phyloP scores from a whole-genome alignment of 2,113 vertebrate species.

The Pandion haliaetus region DNA sequence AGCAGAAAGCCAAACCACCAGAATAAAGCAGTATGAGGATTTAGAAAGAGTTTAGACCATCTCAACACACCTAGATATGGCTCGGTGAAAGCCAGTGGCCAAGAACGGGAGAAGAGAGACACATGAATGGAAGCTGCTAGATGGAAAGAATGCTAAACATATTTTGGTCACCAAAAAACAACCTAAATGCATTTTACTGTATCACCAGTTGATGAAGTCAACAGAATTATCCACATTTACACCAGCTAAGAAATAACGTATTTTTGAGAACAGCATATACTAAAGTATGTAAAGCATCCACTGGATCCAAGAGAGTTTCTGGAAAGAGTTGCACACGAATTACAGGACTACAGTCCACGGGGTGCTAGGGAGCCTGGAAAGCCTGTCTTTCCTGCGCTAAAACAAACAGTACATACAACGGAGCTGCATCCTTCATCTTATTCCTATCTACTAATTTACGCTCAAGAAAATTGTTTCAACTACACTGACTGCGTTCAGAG shows the following conservation, averaged over 20 bases:
- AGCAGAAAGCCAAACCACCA: background rate
- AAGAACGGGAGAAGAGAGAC: background rate
- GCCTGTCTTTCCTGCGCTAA: background rate
- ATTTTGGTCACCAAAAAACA: background rate
- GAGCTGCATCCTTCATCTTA: background rate
- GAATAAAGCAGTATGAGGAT: background rate
- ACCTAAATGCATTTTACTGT: background rate
- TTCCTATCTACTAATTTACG: background rate
- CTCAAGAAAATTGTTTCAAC: background rate
- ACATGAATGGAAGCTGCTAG: background rate
- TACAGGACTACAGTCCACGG: background rate
- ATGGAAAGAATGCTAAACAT: background rate
- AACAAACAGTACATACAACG: accelerated
- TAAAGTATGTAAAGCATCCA: background rate
- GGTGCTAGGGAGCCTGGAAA: background rate
- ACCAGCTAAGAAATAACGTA: background rate
- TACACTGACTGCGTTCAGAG: background rate
- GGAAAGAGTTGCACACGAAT: background rate
- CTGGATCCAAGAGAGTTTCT: background rate
- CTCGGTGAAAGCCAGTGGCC: background rate
- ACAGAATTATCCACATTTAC: background rate
- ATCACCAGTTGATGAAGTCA: background rate
- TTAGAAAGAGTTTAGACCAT: background rate
- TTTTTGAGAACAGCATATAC: background rate
- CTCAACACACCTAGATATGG: accelerated